Conservation (phyloP, 2,797 vertebrate genomes). For the Tolypeutes matacus region DNA sequence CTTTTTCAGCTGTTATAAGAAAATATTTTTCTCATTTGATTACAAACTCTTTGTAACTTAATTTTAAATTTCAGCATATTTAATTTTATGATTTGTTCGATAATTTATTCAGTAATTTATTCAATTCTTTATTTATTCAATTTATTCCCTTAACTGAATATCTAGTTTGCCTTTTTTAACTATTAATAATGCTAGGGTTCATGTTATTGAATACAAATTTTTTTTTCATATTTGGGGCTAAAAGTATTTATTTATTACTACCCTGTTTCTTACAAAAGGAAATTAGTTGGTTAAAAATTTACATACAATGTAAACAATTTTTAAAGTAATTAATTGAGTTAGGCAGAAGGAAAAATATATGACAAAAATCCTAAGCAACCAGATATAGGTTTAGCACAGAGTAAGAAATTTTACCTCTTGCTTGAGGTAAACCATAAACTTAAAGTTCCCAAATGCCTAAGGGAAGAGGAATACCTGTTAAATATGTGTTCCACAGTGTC, state of each 20-base stretch:
- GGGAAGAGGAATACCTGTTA: background rate
- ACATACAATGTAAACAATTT: constrained; percentile 22
- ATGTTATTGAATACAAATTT: background rate
- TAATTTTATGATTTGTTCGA: background rate
- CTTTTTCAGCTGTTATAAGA: constrained; percentile 48
- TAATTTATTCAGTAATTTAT: constrained; percentile 3
- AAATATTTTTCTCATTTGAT: constrained; percentile 17
- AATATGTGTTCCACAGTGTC: background rate
- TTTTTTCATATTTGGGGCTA: background rate
- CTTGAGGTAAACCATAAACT: constrained; percentile 20
- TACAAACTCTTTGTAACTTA: constrained; percentile 23
- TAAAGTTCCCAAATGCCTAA: background rate
- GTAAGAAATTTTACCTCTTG: constrained; percentile 35
- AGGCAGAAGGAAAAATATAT: background rate
- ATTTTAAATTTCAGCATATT: constrained; percentile 35
- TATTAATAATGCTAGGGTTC: constrained; percentile 35
- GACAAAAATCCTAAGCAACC: constrained; percentile 9
- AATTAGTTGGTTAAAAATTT: constrained; percentile 4
- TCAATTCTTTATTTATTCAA: background rate
- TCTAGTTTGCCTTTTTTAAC: constrained; percentile 8
- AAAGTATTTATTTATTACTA: constrained; percentile 43
- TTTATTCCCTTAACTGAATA: constrained; percentile 19
- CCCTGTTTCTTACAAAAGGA: constrained; percentile 39
- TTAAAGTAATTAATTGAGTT: constrained; percentile 50
- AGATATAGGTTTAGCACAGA: background rate